A percentile compares a stretch with the other conserved stretches of the same genome.
phyloP scores from a whole-genome alignment of 2,113 vertebrate genomes.

The Vicugna pacos region DNA sequence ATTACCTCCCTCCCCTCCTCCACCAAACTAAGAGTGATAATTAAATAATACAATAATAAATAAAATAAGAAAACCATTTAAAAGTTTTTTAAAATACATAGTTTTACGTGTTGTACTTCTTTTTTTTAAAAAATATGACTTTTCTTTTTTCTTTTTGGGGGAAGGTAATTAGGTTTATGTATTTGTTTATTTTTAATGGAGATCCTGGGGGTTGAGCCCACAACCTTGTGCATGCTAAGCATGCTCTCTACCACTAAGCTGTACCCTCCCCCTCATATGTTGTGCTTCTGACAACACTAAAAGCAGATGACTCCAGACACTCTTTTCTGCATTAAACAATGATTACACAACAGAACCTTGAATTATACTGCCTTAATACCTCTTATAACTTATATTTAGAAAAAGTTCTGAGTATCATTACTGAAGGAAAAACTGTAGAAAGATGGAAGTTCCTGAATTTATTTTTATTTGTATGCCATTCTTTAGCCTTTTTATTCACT shows the following conservation, averaged over 20 bases:
- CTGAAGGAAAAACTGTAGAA: not conserved
- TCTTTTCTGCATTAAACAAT: not conserved
- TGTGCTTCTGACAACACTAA: conserved; percentile 10
- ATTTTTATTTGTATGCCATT: not conserved
- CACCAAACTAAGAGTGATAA: too few species aligned
- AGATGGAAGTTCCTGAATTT: conserved; percentile 14
- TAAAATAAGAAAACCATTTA: not conserved
- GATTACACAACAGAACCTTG: not conserved
- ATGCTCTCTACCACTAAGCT: too few species aligned
- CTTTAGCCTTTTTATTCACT: conserved; percentile 7
- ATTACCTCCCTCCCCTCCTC: too few species aligned
- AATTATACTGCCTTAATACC: not conserved
- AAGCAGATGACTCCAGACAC: not conserved
- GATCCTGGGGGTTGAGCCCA: too few species aligned
- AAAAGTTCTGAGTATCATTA: not conserved
- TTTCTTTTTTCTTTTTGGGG: too few species aligned
- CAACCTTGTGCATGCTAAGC: too few species aligned
- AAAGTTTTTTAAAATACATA: conserved; percentile 18
- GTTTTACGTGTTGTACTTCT: not conserved
- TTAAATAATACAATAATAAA: too few species aligned
- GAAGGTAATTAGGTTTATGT: too few species aligned
- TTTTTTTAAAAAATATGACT: too few species aligned
- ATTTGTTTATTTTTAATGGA: too few species aligned
- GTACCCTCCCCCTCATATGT: not conserved
- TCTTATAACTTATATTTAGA: conserved; percentile 44